Evolutionary conservation across 2,113 vertebrate species (phyloP), one percentile per base, ranked within the genome.

Genomic region (Macroglossus sobrinus): DNA sequence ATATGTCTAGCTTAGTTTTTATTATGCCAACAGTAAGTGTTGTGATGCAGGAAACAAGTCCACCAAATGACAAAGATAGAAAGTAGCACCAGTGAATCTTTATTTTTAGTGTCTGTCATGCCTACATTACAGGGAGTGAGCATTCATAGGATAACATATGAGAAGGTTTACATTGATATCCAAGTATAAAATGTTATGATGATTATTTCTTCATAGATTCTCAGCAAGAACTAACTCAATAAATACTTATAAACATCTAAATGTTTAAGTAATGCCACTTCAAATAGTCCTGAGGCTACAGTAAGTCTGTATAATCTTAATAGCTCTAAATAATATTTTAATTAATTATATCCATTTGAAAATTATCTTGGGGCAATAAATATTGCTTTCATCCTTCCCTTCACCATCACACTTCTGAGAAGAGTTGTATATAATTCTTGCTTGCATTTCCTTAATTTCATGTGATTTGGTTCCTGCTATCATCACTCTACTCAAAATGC

Each of bases 241-340:
- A 57, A 80, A 94, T 55, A 93, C 19, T 55, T 68, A 43, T 28
- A 55, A 93, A 72, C 84, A 45, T 90, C 74, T 40, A 21, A 55
- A 47, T 75, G 38, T 35, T 64, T 79, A 68, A 74, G 50, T 64
- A 69, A 18, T 59, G 30, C 50, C 33, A 80, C 69, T 79, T 94
- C 68, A 87, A 57, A 43, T 47, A 61, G 74, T 61, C 55, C 47
- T 14, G 26, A 91, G n/a, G 78, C 76, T 76, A 76, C 22, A 75
- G 53, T 71, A 72, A 68, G n/a, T 78, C 75, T 76, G 16, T 53
- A 14, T 38, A 43, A 75, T 69, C 40, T 78, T 92, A 71, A 74
- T n/a, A 74, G 68, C 10, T 38, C 45, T 86, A 87, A 89, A 84
- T 68, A 78, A 86, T 78, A 93, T 75, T 84, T 89, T 72, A 71